phyloP scores from a whole-genome alignment of 2,113 vertebrate species.

The Steatornis caripensis region DNA sequence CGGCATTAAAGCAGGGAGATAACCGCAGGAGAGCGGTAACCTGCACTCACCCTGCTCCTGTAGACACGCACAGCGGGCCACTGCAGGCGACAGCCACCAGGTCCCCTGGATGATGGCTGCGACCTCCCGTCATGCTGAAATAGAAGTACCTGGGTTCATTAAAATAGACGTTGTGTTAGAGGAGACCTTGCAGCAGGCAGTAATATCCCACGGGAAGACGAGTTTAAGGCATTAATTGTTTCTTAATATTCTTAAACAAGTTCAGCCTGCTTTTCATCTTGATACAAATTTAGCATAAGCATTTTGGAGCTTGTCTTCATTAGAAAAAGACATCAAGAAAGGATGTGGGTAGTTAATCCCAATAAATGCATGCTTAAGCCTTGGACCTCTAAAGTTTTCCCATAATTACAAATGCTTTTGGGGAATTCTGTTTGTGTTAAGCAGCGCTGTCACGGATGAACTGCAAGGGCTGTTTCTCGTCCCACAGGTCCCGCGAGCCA shows the following conservation, averaged over 20 bases:
- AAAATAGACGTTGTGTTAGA: neutral
- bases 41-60: neutral
- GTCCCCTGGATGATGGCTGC: neutral
- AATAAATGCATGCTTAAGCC: neutral
- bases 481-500: conserved; percentile 78
- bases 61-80: neutral
- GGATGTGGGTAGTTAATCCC: conserved; percentile 35
- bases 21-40: neutral
- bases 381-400: neutral
- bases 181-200: neutral
- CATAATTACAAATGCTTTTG: neutral
- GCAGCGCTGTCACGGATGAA: accelerated
- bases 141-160: neutral
- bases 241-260: conserved; percentile 43
- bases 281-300: conserved; percentile 20
- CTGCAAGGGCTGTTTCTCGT: neutral
- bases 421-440: neutral
- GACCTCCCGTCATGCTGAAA: neutral
- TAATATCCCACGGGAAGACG: neutral
- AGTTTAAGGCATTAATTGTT: neutral
- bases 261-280: conserved; percentile 24
- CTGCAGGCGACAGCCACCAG: neutral
- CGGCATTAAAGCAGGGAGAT: neutral
- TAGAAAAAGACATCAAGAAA: conserved; percentile 15
- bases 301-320: conserved; percentile 2